Base-by-base conservation (phyloP, 2,113 vertebrate species). In the Silurus asotus region DNA sequence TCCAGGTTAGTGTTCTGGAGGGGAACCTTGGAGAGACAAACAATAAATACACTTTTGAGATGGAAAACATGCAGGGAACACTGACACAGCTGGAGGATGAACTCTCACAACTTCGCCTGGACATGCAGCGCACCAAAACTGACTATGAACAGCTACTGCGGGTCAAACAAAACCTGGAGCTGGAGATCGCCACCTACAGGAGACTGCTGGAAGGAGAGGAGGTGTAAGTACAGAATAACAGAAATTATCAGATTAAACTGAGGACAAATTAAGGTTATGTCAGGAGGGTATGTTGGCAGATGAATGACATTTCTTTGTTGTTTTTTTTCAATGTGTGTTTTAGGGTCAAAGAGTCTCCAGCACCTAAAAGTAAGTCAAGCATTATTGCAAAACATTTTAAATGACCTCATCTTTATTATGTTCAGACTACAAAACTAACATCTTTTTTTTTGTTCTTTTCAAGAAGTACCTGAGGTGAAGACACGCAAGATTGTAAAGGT, bases 401-500 rank as follows among this genome's bases (percentile, higher is more conserved):
- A 72, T 37, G 8, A 59, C 25, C 0, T 37, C 25, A 45, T 15
- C 15, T 28, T 59, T 59, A 20, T 45, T 20, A 13, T 23, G 77
- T 20, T 61, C 53, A 20, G 77, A 59, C 7, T 61, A 80, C n/a
- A 37, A 28, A 37, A 61, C 20, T 70, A 51, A 55, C 2, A 13
- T 2, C 15, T 28, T 0, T 11, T 55, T 81, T 55, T 88, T 11
- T 86, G 51, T 89, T 58, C 17, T 86, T 81, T 92, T 91, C 56
- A 91, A 96, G 95, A 93, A 90, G 93, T 94, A 5, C 94, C 95
- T 0, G 95, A 96, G 0, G 91, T 96, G 0, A 93, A 93, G 55
- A 96, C 94, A 75, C 93, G 95, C 90, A 96, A 95, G 93, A 96
- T 96, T 49, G 95, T 96, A 7, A 96, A 95, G 90, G 94, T 96